Evolutionary conservation across 1,140 invertebrate species (phyloP), one percentile per base, ranked within the genome.

Genomic region (Capitella teleta): DNA sequence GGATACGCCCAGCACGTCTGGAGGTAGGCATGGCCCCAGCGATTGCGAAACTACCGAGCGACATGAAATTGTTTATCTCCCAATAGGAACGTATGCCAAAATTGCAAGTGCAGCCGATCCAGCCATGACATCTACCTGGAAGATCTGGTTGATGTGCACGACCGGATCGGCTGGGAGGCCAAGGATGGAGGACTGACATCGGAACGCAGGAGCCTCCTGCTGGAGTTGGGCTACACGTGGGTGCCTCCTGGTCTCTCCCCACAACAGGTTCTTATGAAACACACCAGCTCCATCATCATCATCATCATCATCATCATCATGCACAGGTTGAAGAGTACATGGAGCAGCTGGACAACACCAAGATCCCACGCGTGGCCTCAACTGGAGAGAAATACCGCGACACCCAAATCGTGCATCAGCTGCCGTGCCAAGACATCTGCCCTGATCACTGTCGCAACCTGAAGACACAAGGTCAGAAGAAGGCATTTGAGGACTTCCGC

Each of bases 291-390:
- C 21, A 6, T 37, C 21, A 3, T 3, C 21, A 37, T 2, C 21
- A 3, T 18, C 16, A 18, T 37, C 21, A 37, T 37, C 36, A 18
- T n/a, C 36, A 42, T 36, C 21, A 36, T 48, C 16, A 4, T 21
- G 79, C 49, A 78, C 87, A 94, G 82, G 90, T 98, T 54, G 90
- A 96, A 67, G 78, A 93, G 58, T 98, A 96, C 76, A 97, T 98
- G 77, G 89, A 88, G 48, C 83, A 86, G 47, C 76, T 97, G 49
- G 88, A 92, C 0, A 92, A 97, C 76, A 88, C 96, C 72, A 95
- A 95, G 75, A 86, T 98, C 52, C 94, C 93, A 41, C 92, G 91
- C 63, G 84, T 96, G 54, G 93, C 92, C 73, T 88, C 86, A 55
- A 83, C 85, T 2, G 94, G 94, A 2, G 94, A 97, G 72, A 81